Evolutionary conservation across 1,140 invertebrate species (phyloP).

Genomic region (Hyles euphorbiae): DNA sequence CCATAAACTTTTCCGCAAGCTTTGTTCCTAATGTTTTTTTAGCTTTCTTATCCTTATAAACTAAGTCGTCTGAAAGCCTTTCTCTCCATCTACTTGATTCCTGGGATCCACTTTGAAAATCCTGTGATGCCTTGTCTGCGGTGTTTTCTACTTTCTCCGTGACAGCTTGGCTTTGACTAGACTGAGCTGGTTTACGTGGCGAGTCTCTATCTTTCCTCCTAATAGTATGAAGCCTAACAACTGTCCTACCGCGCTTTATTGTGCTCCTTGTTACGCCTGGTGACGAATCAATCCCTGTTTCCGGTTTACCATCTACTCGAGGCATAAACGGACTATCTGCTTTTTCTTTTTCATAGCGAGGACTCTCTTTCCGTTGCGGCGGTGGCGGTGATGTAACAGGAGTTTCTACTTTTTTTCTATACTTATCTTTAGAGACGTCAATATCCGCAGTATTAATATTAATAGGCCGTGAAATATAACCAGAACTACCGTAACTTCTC

Average conservation of each 20-base stretch:
- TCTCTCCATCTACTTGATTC: slow-evolving; percentile 74
- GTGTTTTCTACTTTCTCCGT: background rate
- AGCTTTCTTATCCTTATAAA: slow-evolving; percentile 64
- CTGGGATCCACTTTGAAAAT: slow-evolving; percentile 22
- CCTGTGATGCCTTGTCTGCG: slow-evolving; percentile 12
- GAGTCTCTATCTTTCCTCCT: slow-evolving; percentile 75
- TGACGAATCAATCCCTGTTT: slow-evolving; percentile 60
- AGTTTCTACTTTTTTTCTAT: slow-evolving; percentile 55
- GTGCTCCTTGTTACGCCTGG: slow-evolving; percentile 68
- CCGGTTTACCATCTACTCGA: slow-evolving; percentile 56
- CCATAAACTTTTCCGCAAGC: slow-evolving; percentile 85
- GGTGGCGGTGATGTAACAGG: slow-evolving; percentile 5
- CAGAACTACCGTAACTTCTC: slow-evolving; percentile 56
- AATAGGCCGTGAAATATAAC: slow-evolving; percentile 77
- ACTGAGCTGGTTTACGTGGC: slow-evolving; percentile 46
- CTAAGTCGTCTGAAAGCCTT: slow-evolving; percentile 76
- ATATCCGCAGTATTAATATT: slow-evolving; percentile 88
- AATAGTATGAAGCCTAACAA: slow-evolving; percentile 82
- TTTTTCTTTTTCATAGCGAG: slow-evolving; percentile 18
- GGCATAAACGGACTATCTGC: slow-evolving; percentile 52
- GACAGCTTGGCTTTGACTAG: background rate
- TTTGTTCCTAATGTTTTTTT: slow-evolving; percentile 83
- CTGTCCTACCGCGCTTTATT: slow-evolving; percentile 81
- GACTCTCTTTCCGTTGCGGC: slow-evolving; percentile 1
- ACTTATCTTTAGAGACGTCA: slow-evolving; percentile 83